Base-by-base conservation (phyloP, 2,888 invertebrate genomes). In the Brachyopa scutellaris region DNA sequence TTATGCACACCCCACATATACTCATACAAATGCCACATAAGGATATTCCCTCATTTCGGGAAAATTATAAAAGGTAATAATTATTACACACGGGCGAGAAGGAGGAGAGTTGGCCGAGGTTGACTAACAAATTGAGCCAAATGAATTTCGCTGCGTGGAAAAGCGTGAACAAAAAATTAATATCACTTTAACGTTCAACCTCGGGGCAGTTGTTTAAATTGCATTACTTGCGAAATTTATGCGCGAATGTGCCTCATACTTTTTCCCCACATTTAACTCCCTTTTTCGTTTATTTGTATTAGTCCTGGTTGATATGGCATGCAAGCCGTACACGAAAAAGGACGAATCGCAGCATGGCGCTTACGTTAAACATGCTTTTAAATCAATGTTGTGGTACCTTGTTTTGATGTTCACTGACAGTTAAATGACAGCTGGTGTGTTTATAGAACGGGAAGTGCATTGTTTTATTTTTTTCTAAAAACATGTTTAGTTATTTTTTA, bases 151-250 rank as follows among this genome's bases (percentile, higher is more conserved):
- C 53, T 51, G 9, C 9, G 36, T 15, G 29, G 7, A 26, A 55
- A 69, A 23, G 29, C 15, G 31, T 51, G 26, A 49, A 26, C n/a
- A 19, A 38, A 11, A 69, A 15, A 49, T 36, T 15, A 13, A 49
- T 11, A 23, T 57, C 40, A 66, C 64, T 64, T 66, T 51, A 21
- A 36, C 49, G 70, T 78, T 72, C 26, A 64, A 72, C 40, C 64
- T 33, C 40, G 31, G 49, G 57, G 62, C 36, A 72, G 78, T 59
- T 78, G 72, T 72, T 78, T 78, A 78, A 78, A 78, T 72, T 78
- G 57, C 69, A 45, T 72, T 72, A 70, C 61, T 51, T 45, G 61
- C 38, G 42, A 47, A 53, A 61, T 45, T 31, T 66, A 31, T 23
- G 47, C 21, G 19, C 38, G 15, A 47, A 47, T 47, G 47, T 36